Evolutionary conservation across 2,888 invertebrate species (phyloP), one percentile per base, ranked within the genome.

Genomic region (Caenorhabditis zanzibari): DNA sequence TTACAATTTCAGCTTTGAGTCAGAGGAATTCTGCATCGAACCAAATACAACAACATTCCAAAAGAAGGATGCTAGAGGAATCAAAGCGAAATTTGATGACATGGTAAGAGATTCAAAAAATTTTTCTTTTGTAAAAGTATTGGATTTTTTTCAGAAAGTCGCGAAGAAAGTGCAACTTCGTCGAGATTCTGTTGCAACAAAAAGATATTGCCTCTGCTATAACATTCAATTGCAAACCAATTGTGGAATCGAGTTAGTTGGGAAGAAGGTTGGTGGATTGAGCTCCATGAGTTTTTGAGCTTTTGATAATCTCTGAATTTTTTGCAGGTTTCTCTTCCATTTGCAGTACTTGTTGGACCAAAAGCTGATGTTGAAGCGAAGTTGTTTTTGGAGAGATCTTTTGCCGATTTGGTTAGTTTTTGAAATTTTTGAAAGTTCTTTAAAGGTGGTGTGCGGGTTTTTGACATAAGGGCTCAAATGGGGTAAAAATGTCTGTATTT

Each of bases 351-450:
- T 5, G 92, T 92, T 24, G 92, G 92, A 5, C 92, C 92, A 10
- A 92, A 92, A 66, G 77, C 89, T 10, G 92, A 92, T 68, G 92
- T 92, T 16, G 92, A 92, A 56, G 92, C 92, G 6, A 91, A 90
- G 59, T 81, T 92, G 14, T 92, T 92, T 80, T 82, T 92, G 44
- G 92, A 92, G 68, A 82, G 92, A 58, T 89, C 90, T 22, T 92
- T 92, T 59, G 91, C 91, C 1, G 89, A 89, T 71, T 68, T 89
- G 84, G 89, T 89, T 72, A 63, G 56, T 81, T 35, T 28, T 47
- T 22, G 49, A 52, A 44, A 69, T 6, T 2, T 19, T 5, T n/a
- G n/a, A 19, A 47, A 47, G 19, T 32, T n/a, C n/a, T n/a, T n/a
- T n/a, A n/a, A n/a, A n/a, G n/a, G 32, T 4, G 32, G 32, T 32